A percentile compares a stretch with the other conserved stretches of the same genome.
Evolutionary conservation across 2,113 vertebrate species (phyloP).

Genomic region (Hydropotes inermis): DNA sequence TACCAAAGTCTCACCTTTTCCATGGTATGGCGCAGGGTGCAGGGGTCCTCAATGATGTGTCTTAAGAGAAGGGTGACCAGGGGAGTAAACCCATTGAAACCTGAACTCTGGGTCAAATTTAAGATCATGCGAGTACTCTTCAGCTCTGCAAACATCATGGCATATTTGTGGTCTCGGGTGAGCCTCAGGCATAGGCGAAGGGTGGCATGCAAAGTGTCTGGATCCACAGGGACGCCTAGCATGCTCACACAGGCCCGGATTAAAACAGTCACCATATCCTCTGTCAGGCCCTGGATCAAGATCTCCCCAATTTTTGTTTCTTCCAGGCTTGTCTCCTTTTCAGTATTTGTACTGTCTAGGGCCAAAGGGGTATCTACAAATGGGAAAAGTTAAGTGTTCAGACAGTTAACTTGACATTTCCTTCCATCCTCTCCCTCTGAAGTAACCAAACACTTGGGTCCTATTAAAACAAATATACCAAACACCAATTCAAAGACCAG

Average conservation of each 20-base stretch:
- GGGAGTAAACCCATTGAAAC: constrained; percentile 95
- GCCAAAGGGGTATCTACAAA: constrained; percentile 73
- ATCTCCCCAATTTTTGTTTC: constrained; percentile 80
- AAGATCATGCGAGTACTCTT: constrained; percentile 95
- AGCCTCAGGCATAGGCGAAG: constrained; percentile 93
- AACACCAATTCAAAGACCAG: constrained; percentile 7
- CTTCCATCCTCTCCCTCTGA: background rate
- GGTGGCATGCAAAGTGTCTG: constrained; percentile 94
- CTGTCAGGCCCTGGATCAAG: constrained; percentile 90
- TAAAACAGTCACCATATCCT: constrained; percentile 93
- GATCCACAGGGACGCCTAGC: constrained; percentile 95
- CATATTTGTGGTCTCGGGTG: constrained; percentile 92
- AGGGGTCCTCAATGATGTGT: constrained; percentile 95
- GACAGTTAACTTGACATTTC: constrained; percentile 15
- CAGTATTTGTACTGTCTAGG: constrained; percentile 60
- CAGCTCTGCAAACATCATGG: constrained; percentile 96
- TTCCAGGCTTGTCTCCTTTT: constrained; percentile 69
- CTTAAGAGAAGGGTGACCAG: constrained; percentile 94
- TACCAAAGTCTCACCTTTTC: constrained; percentile 86
- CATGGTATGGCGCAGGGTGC: constrained; percentile 94
- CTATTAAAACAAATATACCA: background rate
- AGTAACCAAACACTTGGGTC: background rate
- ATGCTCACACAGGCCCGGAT: constrained; percentile 95
- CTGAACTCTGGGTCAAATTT: constrained; percentile 91
- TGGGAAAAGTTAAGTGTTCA: background rate